A percentile compares a stretch with the other conserved stretches of the same genome.
phyloP scores from a whole-genome alignment of 2,888 invertebrate genomes.

The Electrophaes corylata region DNA sequence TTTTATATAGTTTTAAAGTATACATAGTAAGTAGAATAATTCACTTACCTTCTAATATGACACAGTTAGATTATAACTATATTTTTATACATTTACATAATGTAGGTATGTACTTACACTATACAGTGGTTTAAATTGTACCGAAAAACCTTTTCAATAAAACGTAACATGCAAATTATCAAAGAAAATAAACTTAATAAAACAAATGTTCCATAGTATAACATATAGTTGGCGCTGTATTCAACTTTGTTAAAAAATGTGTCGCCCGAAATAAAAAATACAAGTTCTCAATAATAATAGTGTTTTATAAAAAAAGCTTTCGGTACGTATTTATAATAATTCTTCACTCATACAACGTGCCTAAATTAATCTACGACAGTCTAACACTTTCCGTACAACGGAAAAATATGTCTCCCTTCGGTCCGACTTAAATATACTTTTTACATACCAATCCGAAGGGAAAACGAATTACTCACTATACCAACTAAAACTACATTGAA shows the following conservation, averaged over 20 bases:
- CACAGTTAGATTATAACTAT: constrained; percentile 81
- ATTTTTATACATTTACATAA: constrained; percentile 79
- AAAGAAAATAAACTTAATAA: constrained; percentile 23
- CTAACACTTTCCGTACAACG: constrained; percentile 82
- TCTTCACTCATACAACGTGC: constrained; percentile 72
- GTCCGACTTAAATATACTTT: constrained; percentile 68
- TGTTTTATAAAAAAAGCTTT: constrained; percentile 48
- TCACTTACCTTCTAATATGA: constrained; percentile 81
- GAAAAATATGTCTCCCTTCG: constrained; percentile 76
- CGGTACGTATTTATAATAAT: constrained; percentile 54
- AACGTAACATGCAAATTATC: constrained; percentile 27
- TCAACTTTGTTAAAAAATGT: constrained; percentile 31
- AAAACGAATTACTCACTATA: constrained; percentile 63
- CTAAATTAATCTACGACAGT: constrained; percentile 81
- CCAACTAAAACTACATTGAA: constrained; percentile 74
- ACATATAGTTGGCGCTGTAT: constrained; percentile 41
- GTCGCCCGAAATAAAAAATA: constrained; percentile 28
- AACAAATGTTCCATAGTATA: constrained; percentile 18
- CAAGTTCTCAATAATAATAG: constrained; percentile 13
- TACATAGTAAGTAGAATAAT: constrained; percentile 82
- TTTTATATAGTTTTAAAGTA: constrained; percentile 73
- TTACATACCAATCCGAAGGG: constrained; percentile 70
- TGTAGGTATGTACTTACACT: constrained; percentile 76
- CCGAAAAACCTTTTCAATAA: constrained; percentile 53
- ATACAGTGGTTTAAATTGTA: constrained; percentile 67